A percentile compares a stretch with the other conserved stretches of the same genome.
phyloP scores from a whole-genome alignment of 2,888 invertebrate genomes.

The Eudemis profundana region DNA sequence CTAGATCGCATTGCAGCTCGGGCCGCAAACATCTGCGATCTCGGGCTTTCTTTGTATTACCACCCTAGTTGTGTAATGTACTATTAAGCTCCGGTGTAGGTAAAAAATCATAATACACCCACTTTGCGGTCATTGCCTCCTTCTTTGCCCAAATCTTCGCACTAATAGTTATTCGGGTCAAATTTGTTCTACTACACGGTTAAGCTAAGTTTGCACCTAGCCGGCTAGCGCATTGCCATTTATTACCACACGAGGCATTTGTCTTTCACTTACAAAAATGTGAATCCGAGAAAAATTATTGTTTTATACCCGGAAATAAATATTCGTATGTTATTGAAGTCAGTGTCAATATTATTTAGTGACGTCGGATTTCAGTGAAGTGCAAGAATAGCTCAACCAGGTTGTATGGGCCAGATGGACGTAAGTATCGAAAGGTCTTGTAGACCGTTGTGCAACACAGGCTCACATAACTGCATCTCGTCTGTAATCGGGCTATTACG shows the following conservation, averaged over 20 bases:
- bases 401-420: slow-evolving; percentile 32
- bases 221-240: too few relatives aligned
- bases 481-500: slow-evolving; percentile 48
- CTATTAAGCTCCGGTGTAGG: background rate
- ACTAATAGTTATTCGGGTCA: slow-evolving; percentile 34
- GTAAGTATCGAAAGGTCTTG: slow-evolving; percentile 47
- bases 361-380: too few relatives aligned
- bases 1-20: too few relatives aligned
- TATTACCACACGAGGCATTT: too few relatives aligned
- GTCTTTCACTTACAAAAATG: too few relatives aligned
- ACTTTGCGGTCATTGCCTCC: slow-evolving; percentile 25
- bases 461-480: slow-evolving; percentile 51
- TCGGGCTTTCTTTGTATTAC: too few relatives aligned
- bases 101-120: slow-evolving; percentile 25
- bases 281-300: too few relatives aligned
- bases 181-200: slow-evolving; percentile 21
- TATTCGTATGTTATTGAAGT: too few relatives aligned
- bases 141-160: slow-evolving; percentile 29
- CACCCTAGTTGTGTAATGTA: too few relatives aligned
- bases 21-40: too few relatives aligned
- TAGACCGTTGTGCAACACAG: slow-evolving; percentile 48
- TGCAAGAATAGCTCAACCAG: background rate
- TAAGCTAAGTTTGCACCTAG: background rate
- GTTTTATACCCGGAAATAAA: too few relatives aligned
- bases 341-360: too few relatives aligned